Conservation (phyloP, 2,888 invertebrate species). For the Drosophila limbata region DNA sequence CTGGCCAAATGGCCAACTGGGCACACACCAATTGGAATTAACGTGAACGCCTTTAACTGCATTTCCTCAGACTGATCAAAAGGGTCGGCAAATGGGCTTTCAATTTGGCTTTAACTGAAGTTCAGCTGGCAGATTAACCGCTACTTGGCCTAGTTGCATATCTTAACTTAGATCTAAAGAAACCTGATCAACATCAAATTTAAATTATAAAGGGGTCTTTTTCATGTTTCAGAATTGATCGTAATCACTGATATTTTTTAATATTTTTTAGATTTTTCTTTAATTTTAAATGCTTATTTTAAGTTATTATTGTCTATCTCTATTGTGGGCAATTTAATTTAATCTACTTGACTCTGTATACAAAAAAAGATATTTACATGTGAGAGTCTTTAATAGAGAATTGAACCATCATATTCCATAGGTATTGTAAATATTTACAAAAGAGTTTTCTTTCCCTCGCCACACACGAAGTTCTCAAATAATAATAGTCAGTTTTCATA, state of each 20-base stretch:
- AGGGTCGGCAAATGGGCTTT: constrained; percentile 44
- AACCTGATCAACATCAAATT: background rate
- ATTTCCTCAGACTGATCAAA: constrained; percentile 24
- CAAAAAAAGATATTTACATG: background rate
- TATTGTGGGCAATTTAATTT: background rate
- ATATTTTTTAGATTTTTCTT: too few species aligned
- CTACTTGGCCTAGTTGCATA: constrained; percentile 64
- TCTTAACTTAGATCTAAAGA: background rate
- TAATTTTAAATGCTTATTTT: too few species aligned
- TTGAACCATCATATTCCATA: background rate
- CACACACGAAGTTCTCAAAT: too few species aligned
- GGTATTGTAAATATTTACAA: background rate
- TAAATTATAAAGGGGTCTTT: background rate
- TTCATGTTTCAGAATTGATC: background rate
- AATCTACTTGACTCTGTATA: background rate
- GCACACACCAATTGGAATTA: constrained; percentile 50
- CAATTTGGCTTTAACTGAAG: constrained; percentile 31
- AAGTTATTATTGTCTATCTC: background rate
- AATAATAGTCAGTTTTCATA: too few species aligned
- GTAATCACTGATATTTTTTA: too few species aligned
- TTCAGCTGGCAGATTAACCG: constrained; percentile 47
- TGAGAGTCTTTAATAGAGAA: background rate
- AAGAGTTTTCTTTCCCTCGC: background rate
- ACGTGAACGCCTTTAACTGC: constrained; percentile 16
- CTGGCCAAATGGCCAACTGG: constrained; percentile 24